Evolutionary conservation across 2,888 invertebrate species (phyloP), one percentile per base, ranked within the genome.

Genomic region (Meiosimyza platycephala): DNA sequence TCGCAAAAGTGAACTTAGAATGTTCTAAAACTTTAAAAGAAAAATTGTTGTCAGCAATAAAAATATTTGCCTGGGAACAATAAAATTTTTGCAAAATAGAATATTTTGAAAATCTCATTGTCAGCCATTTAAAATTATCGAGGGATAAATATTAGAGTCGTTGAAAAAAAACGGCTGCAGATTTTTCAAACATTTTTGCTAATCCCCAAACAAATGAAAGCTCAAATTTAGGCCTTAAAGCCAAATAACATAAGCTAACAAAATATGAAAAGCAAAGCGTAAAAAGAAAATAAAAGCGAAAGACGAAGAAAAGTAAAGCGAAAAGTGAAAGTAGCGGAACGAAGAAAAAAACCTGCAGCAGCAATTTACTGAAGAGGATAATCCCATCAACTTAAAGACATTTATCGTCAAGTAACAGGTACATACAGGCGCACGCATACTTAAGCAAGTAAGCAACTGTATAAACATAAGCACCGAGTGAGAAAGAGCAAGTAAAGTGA

Each of bases 381-480:
- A 78, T 77, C 77, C 74, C 67, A 74, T 73, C 76, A 75, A 70
- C 74, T 75, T 70, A 51, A 62, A 70, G 62, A 69, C 74, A 72
- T 76, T 78, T 78, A 78, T 77, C 78, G 73, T 66, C 73, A 76
- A 77, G 77, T 75, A 77, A 76, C 77, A 78, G 77, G 77, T 77
- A 75, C 72, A 59, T 40, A 16, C 50, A 51, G 28, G 13, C 60
- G 40, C 6, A 60, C 13, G 40, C 60, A 60, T 28, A 63, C 63
- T 4, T 16, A 63, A 13, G 12, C 47, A 63, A 48, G 16, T 3
- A 50, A 12, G 9, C 50, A 50, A 48, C 63, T 11, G 18, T n/a
- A n/a, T 1, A 48, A 16, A 59, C 1, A 3, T 13, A 3, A 33
- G 12, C 1, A n/a, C 48, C 28, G 6, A 62, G 7, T 12, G 12